phyloP scores from a whole-genome alignment of 2,888 invertebrate species.

The Brenthis ino region DNA sequence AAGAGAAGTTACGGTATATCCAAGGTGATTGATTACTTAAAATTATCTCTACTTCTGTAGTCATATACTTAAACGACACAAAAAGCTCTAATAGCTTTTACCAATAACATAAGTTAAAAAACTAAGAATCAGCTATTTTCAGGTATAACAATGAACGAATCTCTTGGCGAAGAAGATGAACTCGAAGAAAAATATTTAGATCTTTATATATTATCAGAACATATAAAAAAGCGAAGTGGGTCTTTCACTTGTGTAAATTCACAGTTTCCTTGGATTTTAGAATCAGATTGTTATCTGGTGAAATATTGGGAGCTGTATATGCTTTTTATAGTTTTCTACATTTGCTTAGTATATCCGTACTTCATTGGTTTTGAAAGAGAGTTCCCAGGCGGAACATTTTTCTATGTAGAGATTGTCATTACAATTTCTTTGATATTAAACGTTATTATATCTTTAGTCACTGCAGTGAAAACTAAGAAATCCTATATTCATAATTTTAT shows the following conservation, averaged over 20 bases:
- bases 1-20: slow-evolving; percentile 70
- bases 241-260: slow-evolving; percentile 65
- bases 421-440: slow-evolving; percentile 69
- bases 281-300: slow-evolving; percentile 68
- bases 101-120: neutral
- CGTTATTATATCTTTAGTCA: slow-evolving; percentile 66
- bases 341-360: slow-evolving; percentile 75
- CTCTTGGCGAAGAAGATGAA: slow-evolving; percentile 57
- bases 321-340: slow-evolving; percentile 63
- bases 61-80: too few relatives aligned
- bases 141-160: slow-evolving; percentile 62
- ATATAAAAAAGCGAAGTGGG: slow-evolving; percentile 64
- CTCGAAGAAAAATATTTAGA: slow-evolving; percentile 70
- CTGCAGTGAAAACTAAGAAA: slow-evolving; percentile 76
- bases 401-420: slow-evolving; percentile 64
- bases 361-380: slow-evolving; percentile 67
- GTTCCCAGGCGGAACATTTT: slow-evolving; percentile 66
- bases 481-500: slow-evolving; percentile 60
- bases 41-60: neutral
- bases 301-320: slow-evolving; percentile 77
- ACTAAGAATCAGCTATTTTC: slow-evolving; percentile 28
- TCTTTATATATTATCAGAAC: slow-evolving; percentile 73
- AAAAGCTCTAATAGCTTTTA: too few relatives aligned
- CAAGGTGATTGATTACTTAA: slow-evolving; percentile 55
- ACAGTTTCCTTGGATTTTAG: slow-evolving; percentile 76